Percentiles rank a stretch among this genome's conserved stretches.
Conservation (phyloP, 2,888 invertebrate genomes). For the Crepidodera aurea region DNA sequence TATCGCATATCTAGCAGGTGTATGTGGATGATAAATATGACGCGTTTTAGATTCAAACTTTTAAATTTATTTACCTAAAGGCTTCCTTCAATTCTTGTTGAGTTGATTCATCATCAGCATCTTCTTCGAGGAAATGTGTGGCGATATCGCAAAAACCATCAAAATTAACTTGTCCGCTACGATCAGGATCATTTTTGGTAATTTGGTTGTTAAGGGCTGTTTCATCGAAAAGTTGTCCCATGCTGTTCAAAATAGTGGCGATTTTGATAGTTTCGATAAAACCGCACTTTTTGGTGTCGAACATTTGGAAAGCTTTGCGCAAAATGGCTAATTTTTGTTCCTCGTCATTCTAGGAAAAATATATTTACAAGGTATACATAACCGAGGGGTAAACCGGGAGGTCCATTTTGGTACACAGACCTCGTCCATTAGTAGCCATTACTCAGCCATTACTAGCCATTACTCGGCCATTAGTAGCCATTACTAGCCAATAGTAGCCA, state of each 20-base stretch:
- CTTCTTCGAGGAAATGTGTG: constrained; percentile 93
- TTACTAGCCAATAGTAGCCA: too few species aligned
- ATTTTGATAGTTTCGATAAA: constrained; percentile 91
- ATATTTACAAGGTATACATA: constrained; percentile 58
- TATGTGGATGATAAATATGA: too few species aligned
- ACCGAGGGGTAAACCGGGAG: background rate
- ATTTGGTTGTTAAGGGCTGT: constrained; percentile 71
- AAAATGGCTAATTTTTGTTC: constrained; percentile 88
- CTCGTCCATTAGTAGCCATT: too few species aligned
- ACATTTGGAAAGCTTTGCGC: constrained; percentile 97
- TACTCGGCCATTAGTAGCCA: too few species aligned
- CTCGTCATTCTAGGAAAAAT: constrained; percentile 65
- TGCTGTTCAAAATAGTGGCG: constrained; percentile 90
- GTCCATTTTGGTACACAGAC: too few species aligned
- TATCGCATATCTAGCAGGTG: too few species aligned
- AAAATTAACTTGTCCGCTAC: constrained; percentile 89
- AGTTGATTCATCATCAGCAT: constrained; percentile 95
- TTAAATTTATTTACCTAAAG: constrained; percentile 69
- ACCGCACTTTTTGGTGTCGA: constrained; percentile 91
- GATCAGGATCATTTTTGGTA: constrained; percentile 91
- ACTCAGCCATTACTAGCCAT: too few species aligned
- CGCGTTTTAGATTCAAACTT: too few species aligned
- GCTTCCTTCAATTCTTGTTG: constrained; percentile 97
- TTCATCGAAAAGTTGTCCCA: constrained; percentile 95
- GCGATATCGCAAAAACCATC: constrained; percentile 94